Evolutionary conservation across 1,140 invertebrate genomes (phyloP).

Genomic region (Zaprionus camerounensis): DNA sequence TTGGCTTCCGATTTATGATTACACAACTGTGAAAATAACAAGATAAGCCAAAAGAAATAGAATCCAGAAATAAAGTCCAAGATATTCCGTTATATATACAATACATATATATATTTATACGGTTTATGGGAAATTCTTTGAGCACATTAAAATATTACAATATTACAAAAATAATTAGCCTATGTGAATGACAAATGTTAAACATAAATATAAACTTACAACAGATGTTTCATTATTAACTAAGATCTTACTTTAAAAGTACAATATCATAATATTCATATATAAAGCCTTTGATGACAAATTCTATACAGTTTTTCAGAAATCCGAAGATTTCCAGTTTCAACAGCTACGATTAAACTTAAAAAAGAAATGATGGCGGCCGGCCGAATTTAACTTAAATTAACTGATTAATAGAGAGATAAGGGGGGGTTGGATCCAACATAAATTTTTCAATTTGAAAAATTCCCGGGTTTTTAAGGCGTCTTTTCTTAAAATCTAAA

Average conservation of each 20-base stretch:
- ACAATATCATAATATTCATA: conserved; percentile 47
- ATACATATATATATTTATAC: conserved; percentile 36
- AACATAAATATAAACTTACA: conserved; percentile 78
- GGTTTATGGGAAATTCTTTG: conserved; percentile 45
- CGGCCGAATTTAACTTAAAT: conserved; percentile 59
- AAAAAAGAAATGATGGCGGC: conserved; percentile 55
- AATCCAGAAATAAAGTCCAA: not conserved
- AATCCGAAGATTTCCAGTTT: conserved; percentile 17
- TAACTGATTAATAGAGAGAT: conserved; percentile 54
- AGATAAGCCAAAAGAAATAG: conserved; percentile 5
- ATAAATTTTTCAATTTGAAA: conserved; percentile 60
- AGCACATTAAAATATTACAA: conserved; percentile 65
- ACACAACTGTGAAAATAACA: not conserved
- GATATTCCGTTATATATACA: conserved; percentile 32
- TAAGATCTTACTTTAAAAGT: conserved; percentile 47
- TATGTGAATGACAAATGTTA: conserved; percentile 67
- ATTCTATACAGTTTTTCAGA: conserved; percentile 57
- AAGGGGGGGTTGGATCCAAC: conserved; percentile 25
- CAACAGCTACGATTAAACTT: conserved; percentile 49
- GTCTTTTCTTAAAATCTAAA: not conserved
- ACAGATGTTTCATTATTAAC: conserved; percentile 19
- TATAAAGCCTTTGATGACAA: conserved; percentile 64
- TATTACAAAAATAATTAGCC: conserved; percentile 48
- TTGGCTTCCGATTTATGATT: not conserved
- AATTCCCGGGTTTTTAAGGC: conserved; percentile 24